Evolutionary conservation across 2,113 vertebrate genomes (phyloP), one percentile per base, ranked within the genome.

Genomic region (Otolemur garnettii): DNA sequence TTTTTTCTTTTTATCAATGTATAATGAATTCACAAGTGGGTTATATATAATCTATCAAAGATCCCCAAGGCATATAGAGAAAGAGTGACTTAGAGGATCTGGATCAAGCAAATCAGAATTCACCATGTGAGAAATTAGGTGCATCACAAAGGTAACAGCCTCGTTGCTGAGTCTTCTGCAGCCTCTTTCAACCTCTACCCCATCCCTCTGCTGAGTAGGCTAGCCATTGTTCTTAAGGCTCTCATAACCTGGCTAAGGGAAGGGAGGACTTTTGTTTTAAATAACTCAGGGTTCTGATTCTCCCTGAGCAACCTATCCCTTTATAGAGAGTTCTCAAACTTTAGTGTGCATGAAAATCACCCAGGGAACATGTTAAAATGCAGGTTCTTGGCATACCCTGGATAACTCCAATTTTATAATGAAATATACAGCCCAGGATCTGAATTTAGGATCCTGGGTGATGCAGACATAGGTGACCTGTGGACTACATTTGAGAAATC

Each of bases 401-500:
- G 50, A 59, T 42, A 90, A 75, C 57, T 87, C 53, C 33, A 66
- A 15, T 87, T 82, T 30, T 77, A 4, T 74, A 55, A n/a, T 90
- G n/a, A 38, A 33, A 84, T 17, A 1, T 62, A 0, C 66, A 68
- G 17, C 42, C 33, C 68, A 77, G 30, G 17, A 88, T 94, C 75
- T 74, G 50, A 72, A 64, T 71, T 78, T 35, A 57, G 28, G 91
- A 21, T 24, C 17, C 5, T 19, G 26, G 22, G 7, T 35, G 10
- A 74, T 62, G 21, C 62, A 60, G 33, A 50, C 18, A 28, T 17
- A 78, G 15, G 24, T 80, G 6, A 64, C 81, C 28, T 95, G 5
- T 87, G 55, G 18, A 38, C 30, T 57, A 21, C 55, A 69, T 94
- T 75, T 96, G 71, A 96, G 45, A 92, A 84, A 68, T 69, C 35